Evolutionary conservation across 1,140 invertebrate species (phyloP).

Genomic region (Phymorhynchus buccinoides): DNA sequence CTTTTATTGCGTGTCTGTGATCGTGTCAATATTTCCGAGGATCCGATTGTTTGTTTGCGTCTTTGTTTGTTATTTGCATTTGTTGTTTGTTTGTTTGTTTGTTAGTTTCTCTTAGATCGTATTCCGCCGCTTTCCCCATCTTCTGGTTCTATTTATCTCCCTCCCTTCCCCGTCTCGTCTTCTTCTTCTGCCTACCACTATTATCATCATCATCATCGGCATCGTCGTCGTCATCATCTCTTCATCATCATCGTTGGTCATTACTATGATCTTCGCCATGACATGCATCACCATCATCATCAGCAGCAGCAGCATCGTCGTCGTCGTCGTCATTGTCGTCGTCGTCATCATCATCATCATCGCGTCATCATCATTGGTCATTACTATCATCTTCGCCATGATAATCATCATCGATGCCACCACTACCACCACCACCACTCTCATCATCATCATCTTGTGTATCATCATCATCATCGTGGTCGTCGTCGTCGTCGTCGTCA

Average conservation of each 20-base stretch:
- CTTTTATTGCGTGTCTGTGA: too few species aligned
- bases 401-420: conserved; percentile 29
- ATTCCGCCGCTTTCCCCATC: too few species aligned
- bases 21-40: too few species aligned
- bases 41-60: too few species aligned
- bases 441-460: conserved; percentile 8
- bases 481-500: conserved; percentile 40
- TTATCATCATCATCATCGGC: background rate
- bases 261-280: background rate
- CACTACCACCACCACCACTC: background rate
- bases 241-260: background rate
- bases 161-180: background rate
- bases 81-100: background rate
- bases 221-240: background rate
- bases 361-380: conserved; percentile 37
- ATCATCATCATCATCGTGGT: conserved; percentile 41
- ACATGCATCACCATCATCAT: background rate
- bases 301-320: conserved; percentile 20
- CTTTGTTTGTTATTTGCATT: too few species aligned
- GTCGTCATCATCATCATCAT: conserved; percentile 42
- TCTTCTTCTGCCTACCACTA: background rate
- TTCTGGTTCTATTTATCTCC: background rate
- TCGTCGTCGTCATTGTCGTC: conserved; percentile 39
- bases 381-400: conserved; percentile 38
- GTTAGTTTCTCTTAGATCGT: background rate